Evolutionary conservation across 2,113 vertebrate species (phyloP), one percentile per base, ranked within the genome.

Genomic region (Varanus salvator): DNA sequence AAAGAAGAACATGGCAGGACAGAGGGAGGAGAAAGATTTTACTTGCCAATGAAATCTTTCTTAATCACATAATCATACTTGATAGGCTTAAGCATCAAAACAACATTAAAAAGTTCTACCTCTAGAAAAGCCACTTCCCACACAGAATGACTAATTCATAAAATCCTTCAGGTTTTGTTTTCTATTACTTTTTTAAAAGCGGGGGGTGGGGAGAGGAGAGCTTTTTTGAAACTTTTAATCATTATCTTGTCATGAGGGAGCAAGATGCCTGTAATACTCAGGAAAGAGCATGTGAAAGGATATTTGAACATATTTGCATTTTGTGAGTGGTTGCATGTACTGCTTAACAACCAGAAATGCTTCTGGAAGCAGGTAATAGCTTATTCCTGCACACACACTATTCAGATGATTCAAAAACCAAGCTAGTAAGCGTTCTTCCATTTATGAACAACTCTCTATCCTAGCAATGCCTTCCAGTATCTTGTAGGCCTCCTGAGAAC

Each of bases 91-190:
- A 44, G 19, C 75, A 66, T 23, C 85, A 17, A 44, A 72, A 80
- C 15, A 87, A 2, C 8, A 38, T 48, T 84, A 9, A 3, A 1
- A 75, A 2, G 1, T 0, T 88, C 84, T 72, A 50, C 88, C 66
- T 90, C 66, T 78, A 90, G 86, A n/a, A 78, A 48, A 92, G 87
- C 31, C 91, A 29, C 8, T 21, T 88, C 91, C 78, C 80, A 4
- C 27, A 27, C 1, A 74, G n/a, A 54, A 9, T 68, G 90, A 86
- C 64, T 68, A 23, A 86, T 31, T 94, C 87, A 57, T 77, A 54
- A 93, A 89, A 25, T 23, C 23, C 21, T 85, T 57, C 12, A 87
- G 31, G 21, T 86, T 84, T 27, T 34, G 31, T 31, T 69, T 29
- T 80, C 44, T 8, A 80, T 25, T 81, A 17, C 21, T 31, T 9